Base-by-base conservation (phyloP, 2,113 vertebrate species). In the Ceyx cyanopectus region DNA sequence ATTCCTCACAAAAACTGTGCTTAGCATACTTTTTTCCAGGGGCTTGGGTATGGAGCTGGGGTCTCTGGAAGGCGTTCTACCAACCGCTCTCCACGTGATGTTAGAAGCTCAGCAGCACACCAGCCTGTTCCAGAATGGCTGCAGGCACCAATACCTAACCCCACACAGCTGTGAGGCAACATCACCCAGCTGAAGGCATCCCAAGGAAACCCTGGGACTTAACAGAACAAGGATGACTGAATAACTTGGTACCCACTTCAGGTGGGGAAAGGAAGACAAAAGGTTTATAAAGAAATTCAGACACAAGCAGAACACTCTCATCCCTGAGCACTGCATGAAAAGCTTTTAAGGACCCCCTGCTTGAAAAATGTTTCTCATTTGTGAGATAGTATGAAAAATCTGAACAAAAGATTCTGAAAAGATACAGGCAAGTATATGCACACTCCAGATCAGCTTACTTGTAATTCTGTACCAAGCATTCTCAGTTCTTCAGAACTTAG, bases 351-450 rank as follows among this genome's bases (percentile, higher is more conserved):
- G 87, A 6, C 5, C 51, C 43, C 37, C 6, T n/a, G 51, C 51
- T 74, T 74, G 34, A 94, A 87, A 87, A 70, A 62, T 7, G 46
- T 43, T 2, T 54, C 65, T 89, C 8, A 23, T 60, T 85, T 17
- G 30, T 51, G 51, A 81, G 26, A 77, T 57, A 81, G 10, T 37
- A 85, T 83, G 41, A 80, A 87, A 95, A 78, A 90, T 37, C 37
- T 66, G 70, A 92, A 76, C 75, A 81, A 88, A 93, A 77, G 63
- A 46, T 85, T 83, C 9, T 4, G 43, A 80, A 88, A 80, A 94
- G 32, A 65, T 62, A 87, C 20, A 22, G 26, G 32, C 50, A 87
- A 92, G 50, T 66, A 87, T 74, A 54, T 1, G 30, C 45, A 80
- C 0, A 6, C 34, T 53, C 50, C 75, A 45, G 10, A 87, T 68